Conservation (phyloP, 1,140 invertebrate species). For the Zaprionus taronus region DNA sequence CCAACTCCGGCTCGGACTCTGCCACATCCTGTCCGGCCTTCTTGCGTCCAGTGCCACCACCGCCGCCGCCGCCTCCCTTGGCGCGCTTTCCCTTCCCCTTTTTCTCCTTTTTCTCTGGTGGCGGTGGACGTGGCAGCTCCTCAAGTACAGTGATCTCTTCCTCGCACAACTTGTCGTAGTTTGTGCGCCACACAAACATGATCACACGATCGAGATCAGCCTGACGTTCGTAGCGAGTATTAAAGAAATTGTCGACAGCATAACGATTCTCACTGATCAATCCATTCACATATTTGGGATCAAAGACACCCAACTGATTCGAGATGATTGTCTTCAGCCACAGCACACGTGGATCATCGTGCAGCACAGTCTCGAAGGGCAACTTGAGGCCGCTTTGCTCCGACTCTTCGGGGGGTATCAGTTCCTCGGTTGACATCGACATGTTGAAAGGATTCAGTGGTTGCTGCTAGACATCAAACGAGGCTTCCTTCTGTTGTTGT, state of each 20-base stretch:
- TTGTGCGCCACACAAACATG: slow-evolving; percentile 86
- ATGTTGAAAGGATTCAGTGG: background rate
- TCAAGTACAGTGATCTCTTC: slow-evolving; percentile 86
- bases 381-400: slow-evolving; percentile 4
- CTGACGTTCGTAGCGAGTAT: slow-evolving; percentile 78
- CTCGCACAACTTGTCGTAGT: slow-evolving; percentile 85
- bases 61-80: slow-evolving; percentile 60
- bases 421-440: background rate
- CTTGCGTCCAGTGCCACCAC: slow-evolving; percentile 58
- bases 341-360: slow-evolving; percentile 63
- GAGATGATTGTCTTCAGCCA: slow-evolving; percentile 77
- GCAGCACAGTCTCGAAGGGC: background rate
- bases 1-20: slow-evolving; percentile 38
- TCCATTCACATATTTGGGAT: slow-evolving; percentile 68
- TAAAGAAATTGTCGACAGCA: slow-evolving; percentile 77
- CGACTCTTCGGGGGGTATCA: background rate
- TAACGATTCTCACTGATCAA: slow-evolving; percentile 57
- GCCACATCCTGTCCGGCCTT: slow-evolving; percentile 71
- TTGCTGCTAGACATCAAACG: background rate
- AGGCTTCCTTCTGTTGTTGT: slow-evolving; percentile 49
- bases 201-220: slow-evolving; percentile 84
- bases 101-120: slow-evolving; percentile 72
- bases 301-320: slow-evolving; percentile 75
- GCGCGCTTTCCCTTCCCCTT: slow-evolving; percentile 67
- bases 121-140: slow-evolving; percentile 80